These are phyloP conservation scores for Molanna angustata DNA, from an alignment of 2,888 invertebrate species.

Conservation along the genomic window DNA sequence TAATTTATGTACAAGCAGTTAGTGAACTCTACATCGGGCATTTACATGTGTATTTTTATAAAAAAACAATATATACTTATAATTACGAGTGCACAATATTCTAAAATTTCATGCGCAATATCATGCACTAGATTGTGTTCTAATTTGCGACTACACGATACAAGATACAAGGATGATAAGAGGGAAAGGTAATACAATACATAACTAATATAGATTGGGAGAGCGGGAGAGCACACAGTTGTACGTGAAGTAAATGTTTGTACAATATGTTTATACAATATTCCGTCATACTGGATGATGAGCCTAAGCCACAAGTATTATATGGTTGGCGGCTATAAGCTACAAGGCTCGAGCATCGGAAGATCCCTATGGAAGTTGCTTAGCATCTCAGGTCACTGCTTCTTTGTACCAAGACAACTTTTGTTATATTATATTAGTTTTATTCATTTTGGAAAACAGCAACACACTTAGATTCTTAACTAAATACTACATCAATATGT, in stretches of 20 bases:
- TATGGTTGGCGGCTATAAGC: constrained; percentile 26
- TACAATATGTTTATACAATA: constrained; percentile 26
- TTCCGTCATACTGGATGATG: constrained; percentile 32
- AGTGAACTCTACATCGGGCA: no score
- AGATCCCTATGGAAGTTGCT: constrained; percentile 24
- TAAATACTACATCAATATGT: no score
- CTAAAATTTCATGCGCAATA: neutral
- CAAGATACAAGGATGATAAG: neutral
- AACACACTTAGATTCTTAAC: constrained; percentile 37
- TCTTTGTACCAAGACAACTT: constrained; percentile 24
- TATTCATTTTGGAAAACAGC: constrained; percentile 34
- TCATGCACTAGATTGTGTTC: neutral
- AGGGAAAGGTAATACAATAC: neutral
- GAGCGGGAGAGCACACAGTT: constrained; percentile 16
- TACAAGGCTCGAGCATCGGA: constrained; percentile 25
- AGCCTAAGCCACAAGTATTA: constrained; percentile 23
- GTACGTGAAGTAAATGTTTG: constrained; percentile 25
- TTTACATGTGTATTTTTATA: no score
- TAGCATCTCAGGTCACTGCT: constrained; percentile 27
- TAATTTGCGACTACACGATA: neutral
- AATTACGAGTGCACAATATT: no score
- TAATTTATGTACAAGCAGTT: no score
- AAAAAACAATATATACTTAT: no score
- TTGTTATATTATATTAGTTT: constrained; percentile 25
- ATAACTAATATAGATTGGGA: constrained; percentile 9